These are phyloP conservation scores for Sarcoramphus papa DNA, from an alignment of 2,797 vertebrate species.

Conservation along the genomic window DNA sequence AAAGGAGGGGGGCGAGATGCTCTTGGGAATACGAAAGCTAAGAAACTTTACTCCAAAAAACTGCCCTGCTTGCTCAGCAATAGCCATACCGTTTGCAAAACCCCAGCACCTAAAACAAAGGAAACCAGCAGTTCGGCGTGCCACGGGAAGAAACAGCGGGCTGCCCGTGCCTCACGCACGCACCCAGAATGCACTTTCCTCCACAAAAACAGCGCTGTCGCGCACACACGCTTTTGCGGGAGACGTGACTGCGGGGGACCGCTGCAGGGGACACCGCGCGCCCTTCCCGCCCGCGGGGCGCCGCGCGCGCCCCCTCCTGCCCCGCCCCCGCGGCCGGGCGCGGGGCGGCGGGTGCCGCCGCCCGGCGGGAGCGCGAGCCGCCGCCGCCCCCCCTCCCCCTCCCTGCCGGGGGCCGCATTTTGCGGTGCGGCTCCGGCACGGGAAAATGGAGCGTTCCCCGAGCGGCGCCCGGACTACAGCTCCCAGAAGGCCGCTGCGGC, in stretches of 20 bases:
- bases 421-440: neutral
- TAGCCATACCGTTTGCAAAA: neutral
- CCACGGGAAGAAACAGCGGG: neutral
- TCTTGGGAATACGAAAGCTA: neutral
- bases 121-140: neutral
- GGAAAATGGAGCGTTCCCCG: conserved; percentile 12
- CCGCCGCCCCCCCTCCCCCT: no score
- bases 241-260: neutral
- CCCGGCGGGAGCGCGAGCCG: no score
- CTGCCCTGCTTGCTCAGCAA: neutral
- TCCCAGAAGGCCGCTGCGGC: neutral
- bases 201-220: neutral
- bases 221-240: neutral
- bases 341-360: no score
- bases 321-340: neutral
- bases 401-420: no score
- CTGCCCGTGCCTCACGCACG: neutral
- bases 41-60: neutral
- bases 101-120: neutral
- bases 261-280: neutral
- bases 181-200: neutral
- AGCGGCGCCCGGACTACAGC: neutral
- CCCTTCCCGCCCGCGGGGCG: no score
- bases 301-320: neutral
- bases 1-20: neutral